These are phyloP conservation scores for Pavo muticus DNA, from an alignment of 2,113 vertebrate species.

Conservation along the genomic window DNA sequence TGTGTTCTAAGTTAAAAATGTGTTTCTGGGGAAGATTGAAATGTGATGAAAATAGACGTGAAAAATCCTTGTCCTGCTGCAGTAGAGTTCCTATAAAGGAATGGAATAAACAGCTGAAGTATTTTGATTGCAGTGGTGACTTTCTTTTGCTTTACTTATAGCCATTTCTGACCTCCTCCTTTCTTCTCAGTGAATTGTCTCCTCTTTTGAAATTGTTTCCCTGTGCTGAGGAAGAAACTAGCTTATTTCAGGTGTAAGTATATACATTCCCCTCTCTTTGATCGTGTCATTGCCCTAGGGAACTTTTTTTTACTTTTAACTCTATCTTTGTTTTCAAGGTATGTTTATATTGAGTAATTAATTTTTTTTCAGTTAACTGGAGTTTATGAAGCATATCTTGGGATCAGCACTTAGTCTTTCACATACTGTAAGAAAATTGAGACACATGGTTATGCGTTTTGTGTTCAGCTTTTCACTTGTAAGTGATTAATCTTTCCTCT, in stretches of 20 bases:
- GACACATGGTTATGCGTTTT: constrained; percentile 22
- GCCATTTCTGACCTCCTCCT: neutral
- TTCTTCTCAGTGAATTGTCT: neutral
- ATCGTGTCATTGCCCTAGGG: neutral
- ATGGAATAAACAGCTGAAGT: neutral
- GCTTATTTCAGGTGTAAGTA: neutral
- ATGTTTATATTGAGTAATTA: neutral
- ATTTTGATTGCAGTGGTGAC: accelerated
- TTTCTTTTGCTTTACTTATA: neutral
- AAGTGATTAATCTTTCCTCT: constrained; percentile 60
- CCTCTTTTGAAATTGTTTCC: neutral
- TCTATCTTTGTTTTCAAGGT: constrained; percentile 10
- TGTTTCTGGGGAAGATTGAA: neutral
- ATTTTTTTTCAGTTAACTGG: neutral
- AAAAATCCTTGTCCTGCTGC: neutral
- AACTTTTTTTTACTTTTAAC: neutral
- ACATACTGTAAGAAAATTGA: constrained; percentile 28
- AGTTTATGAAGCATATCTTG: constrained; percentile 15
- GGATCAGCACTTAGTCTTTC: neutral
- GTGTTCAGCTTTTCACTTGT: constrained; percentile 47
- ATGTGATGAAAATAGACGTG: neutral
- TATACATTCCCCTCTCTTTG: neutral
- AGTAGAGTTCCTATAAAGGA: neutral
- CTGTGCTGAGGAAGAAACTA: neutral
- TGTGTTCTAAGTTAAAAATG: neutral